Evolutionary conservation across 2,797 vertebrate genomes (phyloP).

Genomic region (Dicrostonyx torquatus): DNA sequence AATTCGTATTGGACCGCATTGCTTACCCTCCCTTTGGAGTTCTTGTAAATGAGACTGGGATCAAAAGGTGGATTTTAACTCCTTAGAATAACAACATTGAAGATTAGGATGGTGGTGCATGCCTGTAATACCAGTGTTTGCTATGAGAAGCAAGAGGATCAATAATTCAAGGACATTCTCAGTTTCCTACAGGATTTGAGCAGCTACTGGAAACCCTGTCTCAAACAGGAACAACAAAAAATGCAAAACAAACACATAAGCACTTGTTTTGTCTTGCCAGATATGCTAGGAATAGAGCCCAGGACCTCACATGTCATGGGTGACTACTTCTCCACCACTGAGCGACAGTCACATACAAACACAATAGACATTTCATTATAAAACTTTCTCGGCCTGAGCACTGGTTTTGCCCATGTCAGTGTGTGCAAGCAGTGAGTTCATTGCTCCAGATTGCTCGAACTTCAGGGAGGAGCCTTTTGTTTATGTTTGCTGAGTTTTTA

Average conservation of each 20-base stretch:
- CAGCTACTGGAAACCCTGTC: no score
- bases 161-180: no score
- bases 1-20: neutral
- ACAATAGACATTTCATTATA: neutral
- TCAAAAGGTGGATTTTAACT: neutral
- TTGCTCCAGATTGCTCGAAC: neutral
- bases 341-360: neutral
- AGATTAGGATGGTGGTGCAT: neutral
- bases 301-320: no score
- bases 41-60: neutral
- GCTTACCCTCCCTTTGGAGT: neutral
- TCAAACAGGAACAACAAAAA: neutral
- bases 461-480: neutral
- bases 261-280: neutral
- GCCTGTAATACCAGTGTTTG: neutral
- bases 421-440: neutral
- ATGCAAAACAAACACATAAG: neutral
- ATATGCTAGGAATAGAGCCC: neutral
- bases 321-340: neutral
- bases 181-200: neutral
- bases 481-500: neutral
- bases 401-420: neutral
- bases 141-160: neutral
- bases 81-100: neutral
- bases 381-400: neutral